A percentile compares a stretch with the other conserved stretches of the same genome.
Evolutionary conservation across 2,113 vertebrate species (phyloP).

Genomic region (Sula dactylatra): DNA sequence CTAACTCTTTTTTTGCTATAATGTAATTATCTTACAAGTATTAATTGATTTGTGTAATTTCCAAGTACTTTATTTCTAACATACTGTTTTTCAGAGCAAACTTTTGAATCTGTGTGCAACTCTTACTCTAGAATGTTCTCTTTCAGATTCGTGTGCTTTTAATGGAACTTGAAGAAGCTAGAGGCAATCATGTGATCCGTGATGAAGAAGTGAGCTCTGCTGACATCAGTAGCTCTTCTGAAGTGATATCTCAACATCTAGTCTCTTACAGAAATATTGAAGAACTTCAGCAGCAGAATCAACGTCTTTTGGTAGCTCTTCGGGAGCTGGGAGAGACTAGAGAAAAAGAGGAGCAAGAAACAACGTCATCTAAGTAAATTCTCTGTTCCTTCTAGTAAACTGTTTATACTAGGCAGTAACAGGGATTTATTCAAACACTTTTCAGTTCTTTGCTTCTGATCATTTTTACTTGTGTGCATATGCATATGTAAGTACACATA

Average conservation of each 20-base stretch:
- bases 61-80: background rate
- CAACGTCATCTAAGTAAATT: slow-evolving; percentile 79
- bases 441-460: background rate
- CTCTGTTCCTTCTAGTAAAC: background rate
- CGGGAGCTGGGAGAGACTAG: slow-evolving; percentile 88
- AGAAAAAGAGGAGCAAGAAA: slow-evolving; percentile 89
- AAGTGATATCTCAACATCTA: slow-evolving; percentile 92
- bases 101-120: background rate
- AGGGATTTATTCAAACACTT: background rate
- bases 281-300: slow-evolving; percentile 96
- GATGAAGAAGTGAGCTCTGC: slow-evolving; percentile 88
- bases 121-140: background rate
- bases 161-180: slow-evolving; percentile 94
- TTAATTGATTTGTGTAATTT: background rate
- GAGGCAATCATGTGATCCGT: slow-evolving; percentile 90
- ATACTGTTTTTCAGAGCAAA: background rate
- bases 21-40: background rate
- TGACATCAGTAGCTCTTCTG: slow-evolving; percentile 92
- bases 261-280: slow-evolving; percentile 93
- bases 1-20: background rate
- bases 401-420: background rate
- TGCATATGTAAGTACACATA: background rate
- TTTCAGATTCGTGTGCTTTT: slow-evolving; percentile 89
- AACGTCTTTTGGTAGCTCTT: slow-evolving; percentile 88
- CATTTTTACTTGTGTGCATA: background rate